phyloP scores from a whole-genome alignment of 2,888 invertebrate genomes.

The Philereme vetulata region DNA sequence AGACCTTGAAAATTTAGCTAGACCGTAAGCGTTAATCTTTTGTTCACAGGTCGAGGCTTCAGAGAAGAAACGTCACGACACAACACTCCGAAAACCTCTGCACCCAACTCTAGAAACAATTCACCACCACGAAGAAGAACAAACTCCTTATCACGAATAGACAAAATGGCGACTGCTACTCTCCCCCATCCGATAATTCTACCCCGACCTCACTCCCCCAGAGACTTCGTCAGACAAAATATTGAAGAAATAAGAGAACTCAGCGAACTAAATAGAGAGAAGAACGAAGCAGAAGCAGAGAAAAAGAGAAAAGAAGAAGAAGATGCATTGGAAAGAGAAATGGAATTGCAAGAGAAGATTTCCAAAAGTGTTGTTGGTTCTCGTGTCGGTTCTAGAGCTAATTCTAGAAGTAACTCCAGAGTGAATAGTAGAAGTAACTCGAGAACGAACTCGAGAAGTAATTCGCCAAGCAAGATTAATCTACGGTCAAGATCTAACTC shows the following conservation, averaged over 20 bases:
- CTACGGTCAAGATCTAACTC: slow-evolving; percentile 75
- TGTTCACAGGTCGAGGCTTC: slow-evolving; percentile 76
- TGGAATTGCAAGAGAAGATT: slow-evolving; percentile 72
- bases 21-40: neutral
- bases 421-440: slow-evolving; percentile 41
- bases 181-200: slow-evolving; percentile 59
- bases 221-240: slow-evolving; percentile 77
- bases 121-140: slow-evolving; percentile 75
- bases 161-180: slow-evolving; percentile 73
- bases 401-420: slow-evolving; percentile 43
- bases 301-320: slow-evolving; percentile 72
- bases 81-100: slow-evolving; percentile 78
- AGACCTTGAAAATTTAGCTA: neutral
- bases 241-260: slow-evolving; percentile 77
- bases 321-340: slow-evolving; percentile 74
- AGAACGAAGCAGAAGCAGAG: slow-evolving; percentile 75
- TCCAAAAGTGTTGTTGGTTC: slow-evolving; percentile 58
- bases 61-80: slow-evolving; percentile 81
- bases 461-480: slow-evolving; percentile 68
- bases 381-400: slow-evolving; percentile 39
- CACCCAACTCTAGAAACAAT: slow-evolving; percentile 69
- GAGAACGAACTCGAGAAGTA: slow-evolving; percentile 64
- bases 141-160: slow-evolving; percentile 68
- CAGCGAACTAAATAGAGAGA: slow-evolving; percentile 78
- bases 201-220: slow-evolving; percentile 68